Base-by-base conservation (phyloP, 2,113 vertebrate species). In the Lasiurus cinereus region DNA sequence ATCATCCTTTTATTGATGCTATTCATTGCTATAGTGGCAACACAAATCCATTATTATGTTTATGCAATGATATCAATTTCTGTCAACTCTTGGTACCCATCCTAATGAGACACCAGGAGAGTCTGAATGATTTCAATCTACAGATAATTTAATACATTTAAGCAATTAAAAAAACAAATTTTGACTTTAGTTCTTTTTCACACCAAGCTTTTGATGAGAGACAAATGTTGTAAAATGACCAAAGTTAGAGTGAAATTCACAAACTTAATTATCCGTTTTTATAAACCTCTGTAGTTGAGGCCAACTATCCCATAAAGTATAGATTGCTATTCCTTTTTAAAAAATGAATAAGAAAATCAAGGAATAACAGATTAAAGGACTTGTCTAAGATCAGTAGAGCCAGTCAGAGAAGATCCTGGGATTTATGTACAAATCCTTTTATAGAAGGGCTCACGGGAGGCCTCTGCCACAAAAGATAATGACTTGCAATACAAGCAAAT, bases 261-360 rank as follows among this genome's bases (percentile, higher is more conserved):
- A 80, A 88, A 88, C 18, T 73, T 90, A 87, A 87, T 80, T 3
- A 80, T 64, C n/a, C 77, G 11, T 88, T 94, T 39, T 90, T 69
- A 84, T 64, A 77, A 89, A 91, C 93, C 76, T 90, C 16, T 92
- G 52, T 70, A 78, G 67, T 93, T 73, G 74, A 89, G 64, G 79
- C 12, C 64, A 80, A 86, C 54, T 80, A 62, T 31, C 39, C 12
- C 62, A 33, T 73, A 46, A 95, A 93, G 29, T 24, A 89, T 70
- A 84, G 76, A 88, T 78, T 39, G 87, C 22, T 88, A 19, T 94
- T 11, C 36, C 33, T 78, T 91, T 93, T 91, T 95, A 83, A 66
- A 69, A 62, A 86, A 56, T 91, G 78, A 88, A 90, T 86, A 95
- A 86, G 89, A n/a, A 95, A 96, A 94, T 85, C 36, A 94, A 87